Evolutionary conservation across 92 coral and sea anemone species (phyloP), one percentile per base, ranked within the genome.

Genomic region (Porites evermanni): DNA sequence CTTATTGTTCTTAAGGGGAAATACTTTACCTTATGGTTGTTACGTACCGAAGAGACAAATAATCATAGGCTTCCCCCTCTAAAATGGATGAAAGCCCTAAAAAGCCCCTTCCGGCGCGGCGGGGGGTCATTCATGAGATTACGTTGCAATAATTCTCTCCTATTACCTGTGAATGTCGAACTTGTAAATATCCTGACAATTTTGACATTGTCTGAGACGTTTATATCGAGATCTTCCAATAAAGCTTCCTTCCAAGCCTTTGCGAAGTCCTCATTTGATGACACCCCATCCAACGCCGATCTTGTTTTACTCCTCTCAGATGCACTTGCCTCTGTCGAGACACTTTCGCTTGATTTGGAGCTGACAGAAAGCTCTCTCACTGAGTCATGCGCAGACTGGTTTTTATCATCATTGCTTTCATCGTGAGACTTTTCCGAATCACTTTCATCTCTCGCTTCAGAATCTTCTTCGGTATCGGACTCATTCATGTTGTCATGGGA

Each of bases 101-200:
- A 24, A 5, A 38, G 47, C 47, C 47, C 47, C 32, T 29, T 3
- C 32, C 4, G 32, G 32, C 32, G 32, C 32, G 32, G 3, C n/a
- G n/a, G n/a, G 21, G 21, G 16, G 8, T 14, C 12, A 56, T 56
- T 56, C 17, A 4, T 38, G 47, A 38, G 0, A 38, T 38, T 73
- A 6, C 12, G 14, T 51, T 24, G n/a, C 23, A 6, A 61, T 1
- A 1, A 18, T 13, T 9, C 20, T n/a, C 20, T 13, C 11, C 44
- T 19, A 38, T 17, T 72, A 93, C 98, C 98, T 82, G 98, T 95
- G 70, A 95, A 95, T 20, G 98, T 95, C 20, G 98, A 95, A 78
- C 98, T 95, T 68, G 96, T 95, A 58, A 95, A 95, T 53, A 95
- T 95, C 53, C 98, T 79, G 73, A 95, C 98, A 89, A 95, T 89